Base-by-base conservation (phyloP, 2,888 invertebrate genomes). In the Netelia inedita region DNA sequence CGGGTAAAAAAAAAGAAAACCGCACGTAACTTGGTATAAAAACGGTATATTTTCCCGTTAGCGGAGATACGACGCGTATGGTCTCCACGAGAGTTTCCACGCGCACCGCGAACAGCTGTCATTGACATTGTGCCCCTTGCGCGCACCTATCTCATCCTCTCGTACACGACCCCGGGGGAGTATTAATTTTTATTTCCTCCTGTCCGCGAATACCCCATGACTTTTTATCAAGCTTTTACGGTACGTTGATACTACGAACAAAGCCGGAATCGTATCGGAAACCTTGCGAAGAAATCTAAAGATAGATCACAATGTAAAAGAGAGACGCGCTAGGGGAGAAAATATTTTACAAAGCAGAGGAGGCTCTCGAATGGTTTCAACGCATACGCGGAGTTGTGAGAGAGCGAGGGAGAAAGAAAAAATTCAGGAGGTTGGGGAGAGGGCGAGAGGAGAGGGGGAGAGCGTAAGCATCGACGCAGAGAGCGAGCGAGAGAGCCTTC, bases 41-140 rank as follows among this genome's bases (percentile, higher is more conserved):
- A 35, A 35, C 6, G 35, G 35, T 11, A 6, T 3, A 68, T 43
- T 68, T 28, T 75, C 61, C 46, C n/a, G 59, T 35, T 19, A 35
- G 35, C 0, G 0, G 35, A 53, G 35, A 41, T 41, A 65, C 55
- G 16, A 61, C 41, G 14, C 78, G 53, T 14, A 23, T 46, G 59
- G 2, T 61, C 63, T 10, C 23, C 16, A 65, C 65, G 65, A 50
- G 35, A 72, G 28, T 50, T 8, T 75, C 78, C 75, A 79, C 83
- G 76, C 65, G 79, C 73, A 82, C 71, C 68, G 86, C 66, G 87
- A 90, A 90, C 91, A 92, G 91, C 92, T 92, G 92, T 92, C 92
- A 92, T 91, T 92, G 92, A 91, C 91, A 91, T 91, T 91, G 90
- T 87, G 88, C 85, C 41, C 9, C n/a, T 66, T 73, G 59, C 78